These are phyloP conservation scores for Mizuhopecten yessoensis DNA, from an alignment of 1,140 invertebrate species.

Conservation along the genomic window DNA sequence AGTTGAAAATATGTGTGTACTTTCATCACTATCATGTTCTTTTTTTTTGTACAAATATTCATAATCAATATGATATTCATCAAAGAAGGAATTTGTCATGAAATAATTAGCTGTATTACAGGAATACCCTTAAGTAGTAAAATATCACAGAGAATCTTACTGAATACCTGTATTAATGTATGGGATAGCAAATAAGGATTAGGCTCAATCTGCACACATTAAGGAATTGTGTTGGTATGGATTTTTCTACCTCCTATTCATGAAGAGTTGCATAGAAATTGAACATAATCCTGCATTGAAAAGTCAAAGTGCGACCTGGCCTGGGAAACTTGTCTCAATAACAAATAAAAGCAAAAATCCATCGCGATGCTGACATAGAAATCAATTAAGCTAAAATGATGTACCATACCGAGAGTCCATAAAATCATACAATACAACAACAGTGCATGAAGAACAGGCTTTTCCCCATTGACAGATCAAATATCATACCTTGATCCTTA, in stretches of 20 bases:
- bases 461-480: background rate
- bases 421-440: background rate
- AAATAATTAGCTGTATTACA: background rate
- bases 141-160: background rate
- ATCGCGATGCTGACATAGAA: background rate
- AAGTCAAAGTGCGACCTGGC: conserved; percentile 6
- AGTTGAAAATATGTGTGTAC: background rate
- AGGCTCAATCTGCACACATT: conserved; percentile 37
- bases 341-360: conserved; percentile 20
- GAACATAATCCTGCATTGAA: conserved; percentile 36
- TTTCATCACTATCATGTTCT: background rate
- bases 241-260: conserved; percentile 39
- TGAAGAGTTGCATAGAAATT: conserved; percentile 17
- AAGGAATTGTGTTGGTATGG: conserved; percentile 27
- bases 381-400: conserved; percentile 39
- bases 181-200: background rate
- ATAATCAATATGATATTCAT: too few species aligned
- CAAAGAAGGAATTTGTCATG: too few species aligned
- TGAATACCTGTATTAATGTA: background rate
- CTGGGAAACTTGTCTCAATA: conserved; percentile 27
- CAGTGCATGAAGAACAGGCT: background rate
- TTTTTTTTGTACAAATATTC: too few species aligned
- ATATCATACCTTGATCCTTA: background rate
- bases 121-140: background rate
- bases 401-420: background rate